Conservation (phyloP, 2,888 invertebrate genomes). For the Caenorhabditis becei region DNA sequence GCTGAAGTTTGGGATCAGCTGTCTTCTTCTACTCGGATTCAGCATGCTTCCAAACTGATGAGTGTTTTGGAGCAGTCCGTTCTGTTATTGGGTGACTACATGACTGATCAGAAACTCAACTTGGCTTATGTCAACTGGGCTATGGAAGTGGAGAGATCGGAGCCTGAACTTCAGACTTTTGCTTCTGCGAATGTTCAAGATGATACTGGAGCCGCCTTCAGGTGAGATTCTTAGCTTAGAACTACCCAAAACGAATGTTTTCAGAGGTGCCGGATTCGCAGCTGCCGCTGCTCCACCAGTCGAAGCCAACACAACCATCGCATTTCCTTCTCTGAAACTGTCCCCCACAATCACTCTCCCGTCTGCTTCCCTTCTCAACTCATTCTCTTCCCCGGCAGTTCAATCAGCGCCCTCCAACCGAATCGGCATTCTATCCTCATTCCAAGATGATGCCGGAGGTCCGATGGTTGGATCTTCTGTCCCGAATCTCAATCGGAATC, state of each 20-base stretch:
- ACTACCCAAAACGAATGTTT: neutral
- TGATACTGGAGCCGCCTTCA: constrained; percentile 35
- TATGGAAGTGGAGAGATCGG: constrained; percentile 67
- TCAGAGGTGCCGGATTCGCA: constrained; percentile 5
- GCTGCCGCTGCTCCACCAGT: constrained; percentile 31
- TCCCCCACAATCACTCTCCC: constrained; percentile 70
- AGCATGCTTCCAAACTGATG: constrained; percentile 72
- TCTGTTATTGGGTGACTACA: constrained; percentile 70
- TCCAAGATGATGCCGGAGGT: constrained; percentile 46
- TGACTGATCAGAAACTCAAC: constrained; percentile 56
- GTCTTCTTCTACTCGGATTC: constrained; percentile 49
- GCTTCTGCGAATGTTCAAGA: constrained; percentile 44
- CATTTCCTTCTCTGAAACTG: constrained; percentile 55
- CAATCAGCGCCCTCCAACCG: neutral
- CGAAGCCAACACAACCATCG: constrained; percentile 49
- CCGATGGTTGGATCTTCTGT: constrained; percentile 8
- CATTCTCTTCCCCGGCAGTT: neutral
- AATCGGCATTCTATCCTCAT: constrained; percentile 7
- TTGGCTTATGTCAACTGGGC: constrained; percentile 68
- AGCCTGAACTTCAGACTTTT: constrained; percentile 47
- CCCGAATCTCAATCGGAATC: constrained; percentile 62
- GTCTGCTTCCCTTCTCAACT: constrained; percentile 62
- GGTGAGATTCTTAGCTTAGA: constrained; percentile 11
- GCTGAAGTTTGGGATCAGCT: constrained; percentile 71
- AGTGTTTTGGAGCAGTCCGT: constrained; percentile 72